Percentiles rank a stretch among this genome's conserved stretches.
Conservation (phyloP, 2,113 vertebrate species). For the Motacilla alba region DNA sequence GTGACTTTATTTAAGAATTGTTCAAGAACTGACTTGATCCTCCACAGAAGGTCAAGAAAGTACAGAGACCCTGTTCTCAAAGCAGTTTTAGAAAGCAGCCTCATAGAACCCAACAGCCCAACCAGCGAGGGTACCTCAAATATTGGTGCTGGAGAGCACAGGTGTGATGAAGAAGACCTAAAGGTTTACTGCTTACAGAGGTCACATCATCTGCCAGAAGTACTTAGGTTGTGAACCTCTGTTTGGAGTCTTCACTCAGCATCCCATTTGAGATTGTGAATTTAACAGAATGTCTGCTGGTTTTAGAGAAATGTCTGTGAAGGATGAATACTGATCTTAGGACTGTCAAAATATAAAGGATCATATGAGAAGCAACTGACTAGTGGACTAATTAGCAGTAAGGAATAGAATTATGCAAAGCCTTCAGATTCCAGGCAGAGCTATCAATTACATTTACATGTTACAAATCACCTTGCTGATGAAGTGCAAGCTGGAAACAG, state of each 20-base stretch:
- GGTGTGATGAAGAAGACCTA: not conserved
- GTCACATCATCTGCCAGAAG: not conserved
- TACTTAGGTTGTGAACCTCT: not conserved
- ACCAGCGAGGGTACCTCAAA: not conserved
- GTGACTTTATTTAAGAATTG: not conserved
- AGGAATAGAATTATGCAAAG: not conserved
- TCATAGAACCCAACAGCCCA: not conserved
- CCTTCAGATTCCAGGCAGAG: not conserved
- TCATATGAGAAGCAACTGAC: not conserved
- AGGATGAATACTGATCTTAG: not conserved
- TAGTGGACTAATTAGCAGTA: not conserved
- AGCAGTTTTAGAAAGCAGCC: not conserved
- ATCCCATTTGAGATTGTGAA: not conserved
- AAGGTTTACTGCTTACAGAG: not conserved
- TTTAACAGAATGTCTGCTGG: not conserved
- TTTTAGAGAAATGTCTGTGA: not conserved
- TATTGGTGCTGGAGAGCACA: not conserved
- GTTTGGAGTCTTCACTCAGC: not conserved
- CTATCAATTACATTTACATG: not conserved
- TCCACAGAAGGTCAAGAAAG: not conserved
- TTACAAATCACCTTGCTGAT: conserved; percentile 12
- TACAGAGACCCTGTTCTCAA: not conserved
- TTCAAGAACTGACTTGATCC: not conserved
- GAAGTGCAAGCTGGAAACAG: not conserved
- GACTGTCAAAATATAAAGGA: not conserved